These are phyloP conservation scores for Diachasmimorpha longicaudata DNA, from an alignment of 1,140 invertebrate genomes.

Conservation along the genomic window DNA sequence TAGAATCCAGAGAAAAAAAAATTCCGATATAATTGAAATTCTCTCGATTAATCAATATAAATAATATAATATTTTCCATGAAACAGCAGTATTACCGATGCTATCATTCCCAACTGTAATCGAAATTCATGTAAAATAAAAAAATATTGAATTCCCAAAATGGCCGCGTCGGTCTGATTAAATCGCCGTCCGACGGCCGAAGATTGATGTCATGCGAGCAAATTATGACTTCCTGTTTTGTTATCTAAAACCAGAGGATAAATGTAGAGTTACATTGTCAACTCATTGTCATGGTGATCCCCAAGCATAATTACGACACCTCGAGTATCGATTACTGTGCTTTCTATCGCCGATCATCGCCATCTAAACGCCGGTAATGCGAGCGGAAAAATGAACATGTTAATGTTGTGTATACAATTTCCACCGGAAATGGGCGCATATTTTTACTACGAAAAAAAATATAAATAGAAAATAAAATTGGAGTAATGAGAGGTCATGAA, in stretches of 20 bases:
- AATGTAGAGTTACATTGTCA: not conserved
- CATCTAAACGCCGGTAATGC: no score
- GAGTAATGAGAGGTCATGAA: no score
- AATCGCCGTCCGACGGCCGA: conserved; percentile 35
- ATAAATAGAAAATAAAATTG: no score
- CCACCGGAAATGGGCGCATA: no score
- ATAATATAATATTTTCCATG: not conserved
- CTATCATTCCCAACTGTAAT: conserved; percentile 1
- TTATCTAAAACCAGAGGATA: not conserved
- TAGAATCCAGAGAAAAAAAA: no score
- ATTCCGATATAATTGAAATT: not conserved
- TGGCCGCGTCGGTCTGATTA: conserved; percentile 30
- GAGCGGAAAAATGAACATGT: no score
- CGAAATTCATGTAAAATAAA: conserved; percentile 17
- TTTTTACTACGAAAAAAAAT: no score
- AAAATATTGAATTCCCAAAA: not conserved
- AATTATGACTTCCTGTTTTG: conserved; percentile 48
- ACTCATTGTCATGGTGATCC: not conserved
- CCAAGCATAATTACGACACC: not conserved
- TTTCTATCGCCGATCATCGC: no score
- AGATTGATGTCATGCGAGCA: conserved; percentile 39
- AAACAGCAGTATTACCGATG: not conserved
- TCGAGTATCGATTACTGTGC: no score
- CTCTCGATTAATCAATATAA: not conserved
- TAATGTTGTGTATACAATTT: no score